These are phyloP conservation scores for Melipona beecheii DNA, from an alignment of 2,888 invertebrate species.

Conservation along the genomic window DNA sequence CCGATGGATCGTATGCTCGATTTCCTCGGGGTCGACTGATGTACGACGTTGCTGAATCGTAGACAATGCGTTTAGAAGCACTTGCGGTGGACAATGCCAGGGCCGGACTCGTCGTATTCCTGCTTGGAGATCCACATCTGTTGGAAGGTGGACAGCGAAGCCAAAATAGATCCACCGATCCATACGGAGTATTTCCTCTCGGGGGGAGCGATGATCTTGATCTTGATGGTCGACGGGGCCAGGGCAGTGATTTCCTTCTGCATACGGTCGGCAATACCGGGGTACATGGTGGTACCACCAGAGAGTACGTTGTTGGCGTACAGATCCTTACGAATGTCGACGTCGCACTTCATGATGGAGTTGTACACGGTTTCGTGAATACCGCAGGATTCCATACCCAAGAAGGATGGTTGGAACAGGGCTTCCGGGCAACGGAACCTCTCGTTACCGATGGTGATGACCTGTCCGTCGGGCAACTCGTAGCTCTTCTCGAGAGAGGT, in stretches of 20 bases:
- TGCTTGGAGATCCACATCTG: constrained; percentile 99
- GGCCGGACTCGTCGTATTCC: constrained; percentile 98
- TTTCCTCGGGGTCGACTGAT: constrained; percentile 44
- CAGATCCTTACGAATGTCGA: constrained; percentile 96
- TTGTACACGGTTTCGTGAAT: constrained; percentile 96
- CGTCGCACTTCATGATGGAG: constrained; percentile 98
- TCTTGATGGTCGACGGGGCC: constrained; percentile 96
- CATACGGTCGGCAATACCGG: constrained; percentile 98
- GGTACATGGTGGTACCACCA: constrained; percentile 98
- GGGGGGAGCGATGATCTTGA: constrained; percentile 97
- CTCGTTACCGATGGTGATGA: constrained; percentile 94
- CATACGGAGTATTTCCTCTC: constrained; percentile 99
- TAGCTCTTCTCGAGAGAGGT: constrained; percentile 94
- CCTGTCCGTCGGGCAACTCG: constrained; percentile 93
- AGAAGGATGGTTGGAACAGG: constrained; percentile 95
- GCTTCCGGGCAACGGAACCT: constrained; percentile 95
- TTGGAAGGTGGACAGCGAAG: constrained; percentile 95
- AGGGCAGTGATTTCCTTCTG: constrained; percentile 98
- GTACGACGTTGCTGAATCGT: constrained; percentile 47
- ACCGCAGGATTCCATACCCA: constrained; percentile 95
- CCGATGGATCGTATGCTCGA: constrained; percentile 13
- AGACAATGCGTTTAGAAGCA: constrained; percentile 90
- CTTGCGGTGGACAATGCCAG: constrained; percentile 99
- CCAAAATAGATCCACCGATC: constrained; percentile 99
- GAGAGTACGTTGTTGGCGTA: constrained; percentile 96